Evolutionary conservation across 2,888 invertebrate species (phyloP), one percentile per base, ranked within the genome.

Genomic region (Thereva unica): DNA sequence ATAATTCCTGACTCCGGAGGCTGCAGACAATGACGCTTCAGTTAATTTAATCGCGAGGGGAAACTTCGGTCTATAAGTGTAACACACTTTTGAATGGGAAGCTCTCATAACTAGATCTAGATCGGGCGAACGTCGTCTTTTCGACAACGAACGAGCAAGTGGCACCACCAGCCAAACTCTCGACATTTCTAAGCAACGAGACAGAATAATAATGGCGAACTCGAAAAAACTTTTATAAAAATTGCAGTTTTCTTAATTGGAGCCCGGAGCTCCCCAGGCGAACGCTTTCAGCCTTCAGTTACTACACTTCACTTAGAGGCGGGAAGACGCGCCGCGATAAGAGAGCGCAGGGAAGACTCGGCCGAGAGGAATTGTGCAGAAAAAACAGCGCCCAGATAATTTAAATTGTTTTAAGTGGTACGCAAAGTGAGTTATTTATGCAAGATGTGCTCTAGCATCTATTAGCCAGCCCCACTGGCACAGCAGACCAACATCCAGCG

Each of bases 381-480:
- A 61, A 61, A 61, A 61, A 40, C 61, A 40, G 49, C 50, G 61
- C 42, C 53, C 65, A 67, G 67, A 69, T 69, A 69, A 67, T 69
- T 69, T 69, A 69, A 69, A 69, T 69, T 69, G 69, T 67, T 64
- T 69, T 67, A 69, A 67, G 66, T 69, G 69, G 67, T 67, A 69
- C 67, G 69, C 67, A 69, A 69, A 69, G 67, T 66, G 69, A 67
- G 67, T 69, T 67, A 67, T 67, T 69, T 66, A 67, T 64, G 41
- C 44, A 64, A 64, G 64, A 64, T 53, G 44, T 64, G 50, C 37
- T 42, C 44, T 53, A 35, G 53, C 64, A 53, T 42, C 23, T 41
- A 63, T 35, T 50, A 63, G 63, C 63, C 63, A 50, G 47, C 45
- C 35, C 49, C 34, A 40, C 10, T 37, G 23, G 1, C 23, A 23